Base-by-base conservation (phyloP, 2,888 invertebrate genomes). In the Amphipoea lucens region DNA sequence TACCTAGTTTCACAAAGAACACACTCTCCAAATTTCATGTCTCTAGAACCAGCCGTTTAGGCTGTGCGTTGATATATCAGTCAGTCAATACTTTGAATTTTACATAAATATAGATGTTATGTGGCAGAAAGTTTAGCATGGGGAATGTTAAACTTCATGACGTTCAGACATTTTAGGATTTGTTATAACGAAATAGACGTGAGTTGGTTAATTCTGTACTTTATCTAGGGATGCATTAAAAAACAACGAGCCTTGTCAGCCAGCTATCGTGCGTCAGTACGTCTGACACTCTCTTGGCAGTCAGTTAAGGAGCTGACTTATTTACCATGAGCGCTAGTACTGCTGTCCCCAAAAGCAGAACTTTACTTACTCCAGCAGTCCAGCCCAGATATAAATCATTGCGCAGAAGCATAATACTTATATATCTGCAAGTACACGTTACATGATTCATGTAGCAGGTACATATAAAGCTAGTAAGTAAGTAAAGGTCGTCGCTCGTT, bases 401-500 rank as follows among this genome's bases (percentile, higher is more conserved):
- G 11, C 12, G 1, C 36, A 36, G 4, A 4, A 5, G 42, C 6
- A 12, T 7, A 3, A 7, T 36, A 20, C 40, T 7, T 40, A 42
- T n/a, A 0, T 4, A 57, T 14, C 20, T n/a, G 20, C 9, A 60
- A 54, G 17, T 23, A 29, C 12, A 20, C 17, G 4, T 20, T 20
- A 63, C 4, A 54, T n/a, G 45, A 71, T 48, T 23, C 40, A 76
- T 29, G 11, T 63, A 48, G 48, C 48, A 45, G 14, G 6, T 36
- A 69, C 29, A 68, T 20, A 23, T 82, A 69, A 51, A 69, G 65
- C 40, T 74, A 36, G 23, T 75, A 75, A 62, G 29, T 75, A 75
- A 62, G 70, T 51, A 76, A 76, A 88, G 88, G 89, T 88, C 83
- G 66, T 79, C 68, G 79, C 70, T 74, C 85, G 77, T 60, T 84